These are phyloP conservation scores for Drosophila ercepeae DNA, from an alignment of 1,140 invertebrate species.

Conservation along the genomic window DNA sequence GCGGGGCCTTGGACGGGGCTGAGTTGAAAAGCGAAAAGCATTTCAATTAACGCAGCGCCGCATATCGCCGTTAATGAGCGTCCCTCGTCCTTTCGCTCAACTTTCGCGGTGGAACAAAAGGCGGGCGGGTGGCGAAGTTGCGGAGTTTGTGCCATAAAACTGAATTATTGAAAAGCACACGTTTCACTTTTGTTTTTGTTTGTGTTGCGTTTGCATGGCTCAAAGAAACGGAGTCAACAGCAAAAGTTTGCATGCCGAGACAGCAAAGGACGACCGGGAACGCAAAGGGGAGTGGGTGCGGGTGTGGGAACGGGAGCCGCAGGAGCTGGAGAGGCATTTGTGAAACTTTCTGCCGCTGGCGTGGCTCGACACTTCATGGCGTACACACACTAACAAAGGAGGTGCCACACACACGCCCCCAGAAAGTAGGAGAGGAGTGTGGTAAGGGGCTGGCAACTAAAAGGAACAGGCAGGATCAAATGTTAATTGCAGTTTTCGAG, in stretches of 20 bases:
- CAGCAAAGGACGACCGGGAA: constrained; percentile 33
- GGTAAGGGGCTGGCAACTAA: neutral
- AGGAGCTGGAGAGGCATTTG: constrained; percentile 48
- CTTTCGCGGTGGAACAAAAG: constrained; percentile 39
- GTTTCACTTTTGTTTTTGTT: constrained; percentile 66
- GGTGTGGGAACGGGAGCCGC: neutral
- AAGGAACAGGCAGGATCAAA: constrained; percentile 54
- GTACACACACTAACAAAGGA: constrained; percentile 26
- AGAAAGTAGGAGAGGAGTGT: too few relatives aligned
- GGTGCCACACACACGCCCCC: constrained; percentile 21
- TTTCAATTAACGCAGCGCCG: constrained; percentile 52
- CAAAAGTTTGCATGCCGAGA: constrained; percentile 43
- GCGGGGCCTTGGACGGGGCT: neutral
- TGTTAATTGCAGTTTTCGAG: constrained; percentile 78
- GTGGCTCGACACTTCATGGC: constrained; percentile 69
- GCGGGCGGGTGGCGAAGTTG: constrained; percentile 22
- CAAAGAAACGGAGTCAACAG: constrained; percentile 77
- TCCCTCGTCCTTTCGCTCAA: constrained; percentile 24
- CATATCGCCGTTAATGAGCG: constrained; percentile 53
- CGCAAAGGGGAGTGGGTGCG: neutral
- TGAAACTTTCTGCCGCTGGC: constrained; percentile 70
- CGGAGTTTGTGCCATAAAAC: constrained; percentile 64
- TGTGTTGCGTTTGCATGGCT: constrained; percentile 35
- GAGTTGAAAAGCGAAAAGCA: constrained; percentile 59
- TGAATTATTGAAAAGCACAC: constrained; percentile 68